Evolutionary conservation across 2,113 vertebrate genomes (phyloP), one percentile per base, ranked within the genome.

Genomic region (Antechinus stuartii): DNA sequence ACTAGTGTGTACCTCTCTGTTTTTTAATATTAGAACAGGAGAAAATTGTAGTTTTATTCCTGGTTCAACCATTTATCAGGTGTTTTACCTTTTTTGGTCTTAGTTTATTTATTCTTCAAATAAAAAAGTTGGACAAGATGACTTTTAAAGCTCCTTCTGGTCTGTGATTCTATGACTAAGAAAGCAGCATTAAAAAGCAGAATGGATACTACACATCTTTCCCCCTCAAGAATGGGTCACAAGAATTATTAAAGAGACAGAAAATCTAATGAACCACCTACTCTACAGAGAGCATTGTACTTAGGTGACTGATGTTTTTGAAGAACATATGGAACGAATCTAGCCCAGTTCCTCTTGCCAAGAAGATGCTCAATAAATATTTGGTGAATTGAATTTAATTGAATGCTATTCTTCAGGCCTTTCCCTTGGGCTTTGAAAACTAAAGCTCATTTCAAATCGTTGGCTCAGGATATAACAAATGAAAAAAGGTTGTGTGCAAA

Each of bases 281-380:
- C 68, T 23, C 0, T 91, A 22, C n/a, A 27, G 24, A 96, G 52
- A 92, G 19, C 27, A 92, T 61, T 56, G 9, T 89, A 84, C 90
- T 96, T 14, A 68, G 25, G 50, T 56, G 55, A 93, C 46, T 91
- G 90, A 50, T 94, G 52, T 94, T 76, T 92, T 76, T 92, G 95
- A 96, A 76, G 61, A 89, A 26, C 25, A n/a, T 26, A 27, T 26
- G 46, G 24, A 93, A 16, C 22, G 35, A 76, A 16, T 16, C n/a
- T 42, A 76, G 68, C 68, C 19, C 68, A 76, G 12, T 30, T 14
- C 61, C 61, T 68, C n/a, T 68, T 76, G 61, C 61, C 35, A 76
- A 76, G 19, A 7, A 42, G 19, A 42, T 84, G n/a, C 16, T 84
- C 68, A 84, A 84, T 42, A 84, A 84, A 84, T 84, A 84, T 84